Evolutionary conservation across 2,113 vertebrate species (phyloP).

Genomic region (Heterocephalus glaber): DNA sequence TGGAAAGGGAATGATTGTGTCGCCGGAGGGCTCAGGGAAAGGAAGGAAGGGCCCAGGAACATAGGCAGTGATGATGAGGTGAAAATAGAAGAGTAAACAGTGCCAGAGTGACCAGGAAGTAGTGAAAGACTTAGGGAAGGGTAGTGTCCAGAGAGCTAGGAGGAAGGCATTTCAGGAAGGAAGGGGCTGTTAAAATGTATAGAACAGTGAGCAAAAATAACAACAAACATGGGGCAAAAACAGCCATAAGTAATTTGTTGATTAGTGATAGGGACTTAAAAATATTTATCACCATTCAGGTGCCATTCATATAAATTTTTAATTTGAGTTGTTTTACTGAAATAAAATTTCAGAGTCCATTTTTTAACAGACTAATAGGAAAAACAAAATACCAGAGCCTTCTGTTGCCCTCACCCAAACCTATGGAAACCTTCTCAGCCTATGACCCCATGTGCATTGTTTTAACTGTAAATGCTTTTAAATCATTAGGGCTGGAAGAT

Average conservation of each 20-base stretch:
- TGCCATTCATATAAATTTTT: not conserved
- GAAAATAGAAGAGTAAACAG: not conserved
- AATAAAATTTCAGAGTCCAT: not conserved
- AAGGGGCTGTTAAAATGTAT: not conserved
- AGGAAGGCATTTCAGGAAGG: not conserved
- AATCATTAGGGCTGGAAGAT: not conserved
- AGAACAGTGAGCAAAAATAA: not conserved
- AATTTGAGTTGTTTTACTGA: not conserved
- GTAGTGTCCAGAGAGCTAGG: not conserved
- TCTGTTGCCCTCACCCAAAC: not conserved
- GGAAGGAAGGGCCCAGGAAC: not conserved
- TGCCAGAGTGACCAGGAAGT: not conserved
- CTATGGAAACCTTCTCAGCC: not conserved
- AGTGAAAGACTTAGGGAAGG: not conserved
- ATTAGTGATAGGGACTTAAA: not conserved
- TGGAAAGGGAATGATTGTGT: not conserved
- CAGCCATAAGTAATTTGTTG: not conserved
- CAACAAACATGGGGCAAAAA: not conserved
- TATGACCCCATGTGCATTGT: not conserved
- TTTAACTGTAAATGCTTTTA: not conserved
- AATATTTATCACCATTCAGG: not conserved
- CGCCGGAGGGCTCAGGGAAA: not conserved
- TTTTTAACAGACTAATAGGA: not conserved
- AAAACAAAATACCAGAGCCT: not conserved
- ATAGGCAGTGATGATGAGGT: not conserved